A percentile compares a stretch with the other conserved stretches of the same genome.
Conservation (phyloP, 2,888 invertebrate genomes). For the Drosophila trichaetosa region DNA sequence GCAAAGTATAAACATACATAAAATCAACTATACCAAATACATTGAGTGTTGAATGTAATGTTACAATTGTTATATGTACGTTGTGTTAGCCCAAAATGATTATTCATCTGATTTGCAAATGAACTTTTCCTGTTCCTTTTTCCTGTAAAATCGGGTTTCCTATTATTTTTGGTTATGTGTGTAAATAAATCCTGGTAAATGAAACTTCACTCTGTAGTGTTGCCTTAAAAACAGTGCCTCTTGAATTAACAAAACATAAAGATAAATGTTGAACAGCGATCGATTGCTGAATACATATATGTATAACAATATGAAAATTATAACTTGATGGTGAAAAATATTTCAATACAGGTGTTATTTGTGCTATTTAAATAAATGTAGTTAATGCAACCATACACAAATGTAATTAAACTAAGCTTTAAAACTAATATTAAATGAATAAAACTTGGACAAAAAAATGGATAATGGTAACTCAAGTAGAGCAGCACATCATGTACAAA, state of each 20-base stretch:
- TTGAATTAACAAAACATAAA: slow-evolving; percentile 64
- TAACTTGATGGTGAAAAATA: slow-evolving; percentile 71
- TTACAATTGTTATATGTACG: slow-evolving; percentile 37
- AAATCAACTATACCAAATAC: slow-evolving; percentile 13
- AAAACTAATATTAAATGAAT: slow-evolving; percentile 27
- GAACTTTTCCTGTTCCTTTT: slow-evolving; percentile 62
- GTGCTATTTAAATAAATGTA: slow-evolving; percentile 75
- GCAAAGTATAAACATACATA: not conserved
- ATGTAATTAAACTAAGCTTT: slow-evolving; percentile 50
- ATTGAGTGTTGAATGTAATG: slow-evolving; percentile 53
- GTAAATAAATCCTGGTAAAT: slow-evolving; percentile 70
- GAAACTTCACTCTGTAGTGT: slow-evolving; percentile 89
- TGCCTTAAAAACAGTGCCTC: slow-evolving; percentile 95
- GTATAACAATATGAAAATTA: slow-evolving; percentile 37
- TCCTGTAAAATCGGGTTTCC: slow-evolving; percentile 34
- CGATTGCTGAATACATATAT: slow-evolving; percentile 55
- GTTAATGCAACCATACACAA: slow-evolving; percentile 45
- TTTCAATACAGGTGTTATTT: slow-evolving; percentile 76
- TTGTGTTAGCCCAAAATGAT: slow-evolving; percentile 17
- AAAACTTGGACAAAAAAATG: slow-evolving; percentile 23
- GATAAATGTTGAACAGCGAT: slow-evolving; percentile 49
- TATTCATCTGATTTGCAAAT: slow-evolving; percentile 69
- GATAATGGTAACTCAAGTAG: slow-evolving; percentile 30
- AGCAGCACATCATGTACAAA: slow-evolving; percentile 76
- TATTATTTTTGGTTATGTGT: slow-evolving; percentile 39